Base-by-base conservation (phyloP, 2,797 vertebrate species). In the Dromococcyx pavoninus region DNA sequence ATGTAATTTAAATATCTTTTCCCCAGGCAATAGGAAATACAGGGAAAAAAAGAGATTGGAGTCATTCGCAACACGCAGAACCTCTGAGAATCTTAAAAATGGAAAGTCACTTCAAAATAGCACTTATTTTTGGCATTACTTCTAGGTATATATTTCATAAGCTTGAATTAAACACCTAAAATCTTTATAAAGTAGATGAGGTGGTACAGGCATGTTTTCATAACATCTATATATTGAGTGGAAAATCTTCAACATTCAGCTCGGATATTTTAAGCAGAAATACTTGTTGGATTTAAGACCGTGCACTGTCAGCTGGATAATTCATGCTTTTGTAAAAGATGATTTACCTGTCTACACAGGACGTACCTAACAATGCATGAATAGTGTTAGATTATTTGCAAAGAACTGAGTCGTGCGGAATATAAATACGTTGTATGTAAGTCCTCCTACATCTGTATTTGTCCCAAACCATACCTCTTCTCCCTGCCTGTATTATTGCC, bases 361-460 rank as follows among this genome's bases (percentile, higher is more conserved):
- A 80, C 46, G 3, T 43, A 43, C 14, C 23, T 56, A 64, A 75
- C 9, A 89, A n/a, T 54, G 76, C 22, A 35, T 56, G 27, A 80
- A 62, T 11, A 70, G 17, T 35, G 32, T 11, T n/a, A 62, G 54
- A 54, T 82, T 88, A 58, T 76, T 84, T 86, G 35, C 39, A 39
- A 83, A 13, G 18, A 88, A 39, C 24, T 56, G n/a, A 86, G 13
- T 51, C 9, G 62, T 0, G 0, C 1, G 1, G 7, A 39, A 33
- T 21, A 11, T 54, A 66, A 66, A 71, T 43, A n/a, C 35, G 28
- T 27, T 33, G 27, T 30, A 50, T 28, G 4, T 62, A 70, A 73
- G 3, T 75, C 22, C 6, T 60, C 54, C 37, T 72, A 17, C 16
- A 30, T 35, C 39, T 65, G 77, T 88, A 94, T 48, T 9, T 1